Evolutionary conservation across 2,113 vertebrate species (phyloP), one percentile per base, ranked within the genome.

Genomic region (Burhinus bistriatus): DNA sequence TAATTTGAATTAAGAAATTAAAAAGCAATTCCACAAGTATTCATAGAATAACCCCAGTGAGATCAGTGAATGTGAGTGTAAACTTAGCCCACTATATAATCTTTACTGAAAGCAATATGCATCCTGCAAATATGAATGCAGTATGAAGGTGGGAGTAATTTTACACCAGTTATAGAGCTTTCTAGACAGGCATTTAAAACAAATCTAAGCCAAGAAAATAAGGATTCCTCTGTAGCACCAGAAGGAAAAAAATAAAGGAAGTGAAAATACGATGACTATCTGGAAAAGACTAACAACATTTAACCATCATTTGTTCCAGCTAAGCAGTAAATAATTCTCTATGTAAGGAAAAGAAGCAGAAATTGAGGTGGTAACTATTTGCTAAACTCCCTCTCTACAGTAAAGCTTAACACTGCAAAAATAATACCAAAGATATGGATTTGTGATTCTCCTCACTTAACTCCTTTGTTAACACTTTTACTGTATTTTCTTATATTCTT

Each of bases 221-320:
- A 61, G 6, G 25, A 40, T 71, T 38, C 5, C 15, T 66, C 32
- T 45, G 19, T 17, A 58, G 7, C 15, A 78, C 16, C 8, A 29
- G 12, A 10, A 70, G 34, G 34, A 16, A 21, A 9, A 9, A 52
- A 71, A 32, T 26, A 27, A 29, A 8, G 2, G 3, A 19, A 15
- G 2, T 32, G 3, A 17, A 73, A 54, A 54, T 26, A 44, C 3
- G 4, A 42, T 3, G 0, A 25, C 6, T 58, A 2, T 49, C 29
- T 51, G 12, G 22, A 47, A 34, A 83, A 88, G 6, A 58, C 36
- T 32, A 59, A 36, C 5, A 45, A 47, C 13, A 62, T 42, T n/a
- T 54, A 54, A 30, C 25, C 5, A 32, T 44, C 14, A 57, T 20
- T 66, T 85, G 15, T 47, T 62, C 54, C 34, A 69, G 21, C 4